phyloP scores from a whole-genome alignment of 1,140 invertebrate species.

The Drosophila paulistorum region DNA sequence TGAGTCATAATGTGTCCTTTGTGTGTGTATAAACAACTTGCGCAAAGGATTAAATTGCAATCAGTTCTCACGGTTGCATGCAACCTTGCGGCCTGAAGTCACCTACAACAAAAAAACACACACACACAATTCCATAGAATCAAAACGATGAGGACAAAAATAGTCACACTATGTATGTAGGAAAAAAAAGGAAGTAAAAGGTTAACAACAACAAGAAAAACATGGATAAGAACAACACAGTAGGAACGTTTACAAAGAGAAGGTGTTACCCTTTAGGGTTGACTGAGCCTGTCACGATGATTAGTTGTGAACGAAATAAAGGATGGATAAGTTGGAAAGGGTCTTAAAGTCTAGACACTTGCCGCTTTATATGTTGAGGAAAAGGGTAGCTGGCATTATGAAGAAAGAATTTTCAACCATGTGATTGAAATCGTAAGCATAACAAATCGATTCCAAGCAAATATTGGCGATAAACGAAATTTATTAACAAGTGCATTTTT shows the following conservation, averaged over 20 bases:
- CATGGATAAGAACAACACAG: conserved; percentile 13
- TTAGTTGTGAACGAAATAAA: conserved; percentile 31
- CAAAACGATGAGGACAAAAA: conserved; percentile 31
- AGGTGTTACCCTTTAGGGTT: conserved; percentile 60
- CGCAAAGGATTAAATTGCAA: conserved; percentile 66
- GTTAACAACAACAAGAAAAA: conserved; percentile 47
- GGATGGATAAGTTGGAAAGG: background rate
- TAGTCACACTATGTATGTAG: background rate
- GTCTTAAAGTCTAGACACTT: conserved; percentile 55
- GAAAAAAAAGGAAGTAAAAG: conserved; percentile 59
- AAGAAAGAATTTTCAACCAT: conserved; percentile 1
- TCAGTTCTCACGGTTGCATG: conserved; percentile 55
- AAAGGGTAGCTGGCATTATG: conserved; percentile 37
- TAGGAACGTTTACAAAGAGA: background rate
- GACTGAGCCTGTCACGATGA: conserved; percentile 54
- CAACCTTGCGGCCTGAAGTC: conserved; percentile 54
- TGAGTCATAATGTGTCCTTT: conserved; percentile 34
- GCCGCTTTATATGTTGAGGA: conserved; percentile 3
- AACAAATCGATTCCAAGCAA: conserved; percentile 37
- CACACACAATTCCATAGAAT: conserved; percentile 32
- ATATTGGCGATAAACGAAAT: conserved; percentile 24
- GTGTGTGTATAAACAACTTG: conserved; percentile 24
- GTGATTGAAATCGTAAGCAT: conserved; percentile 38
- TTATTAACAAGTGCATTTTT: conserved; percentile 16
- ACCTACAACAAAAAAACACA: conserved; percentile 25